Evolutionary conservation across 2,797 vertebrate species (phyloP).

Genomic region (Gallinago stenura): DNA sequence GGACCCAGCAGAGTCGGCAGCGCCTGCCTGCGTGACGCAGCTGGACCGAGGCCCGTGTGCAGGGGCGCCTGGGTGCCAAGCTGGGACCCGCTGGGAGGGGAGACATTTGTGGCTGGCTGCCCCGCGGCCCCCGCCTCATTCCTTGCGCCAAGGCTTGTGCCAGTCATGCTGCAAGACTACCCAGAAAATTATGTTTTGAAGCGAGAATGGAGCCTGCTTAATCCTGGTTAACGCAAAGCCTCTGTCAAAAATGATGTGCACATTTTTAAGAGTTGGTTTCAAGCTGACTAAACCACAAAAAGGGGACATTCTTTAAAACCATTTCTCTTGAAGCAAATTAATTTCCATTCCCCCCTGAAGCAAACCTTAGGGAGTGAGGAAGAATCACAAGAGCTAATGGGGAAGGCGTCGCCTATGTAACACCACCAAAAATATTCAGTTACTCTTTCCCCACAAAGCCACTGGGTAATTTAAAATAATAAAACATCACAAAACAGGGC

Average conservation of each 20-base stretch:
- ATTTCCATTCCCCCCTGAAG: slow-evolving; percentile 49
- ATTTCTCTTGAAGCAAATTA: slow-evolving; percentile 22
- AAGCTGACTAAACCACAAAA: slow-evolving; percentile 19
- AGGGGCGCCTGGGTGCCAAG: not conserved
- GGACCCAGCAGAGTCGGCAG: not conserved
- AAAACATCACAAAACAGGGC: slow-evolving; percentile 61
- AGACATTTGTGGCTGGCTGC: slow-evolving; percentile 16
- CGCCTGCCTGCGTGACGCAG: not conserved
- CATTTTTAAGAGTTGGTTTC: slow-evolving; percentile 43
- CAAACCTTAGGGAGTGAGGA: slow-evolving; percentile 8
- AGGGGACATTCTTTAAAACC: slow-evolving; percentile 25
- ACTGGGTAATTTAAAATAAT: slow-evolving; percentile 66
- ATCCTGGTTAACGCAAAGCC: slow-evolving; percentile 1
- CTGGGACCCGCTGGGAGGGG: not conserved
- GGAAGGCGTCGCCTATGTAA: slow-evolving; percentile 46
- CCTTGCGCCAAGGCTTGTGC: not conserved
- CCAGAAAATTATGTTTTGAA: not conserved
- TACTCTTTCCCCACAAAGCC: slow-evolving; percentile 60
- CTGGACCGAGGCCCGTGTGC: not conserved
- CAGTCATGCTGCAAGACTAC: not conserved
- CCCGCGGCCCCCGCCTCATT: not conserved
- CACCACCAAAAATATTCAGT: slow-evolving; percentile 61
- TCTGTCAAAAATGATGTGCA: slow-evolving; percentile 19
- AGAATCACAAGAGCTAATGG: slow-evolving; percentile 57
- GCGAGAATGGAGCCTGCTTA: not conserved